Base-by-base conservation (phyloP, 2,888 invertebrate species). In the Aphrophora alni region DNA sequence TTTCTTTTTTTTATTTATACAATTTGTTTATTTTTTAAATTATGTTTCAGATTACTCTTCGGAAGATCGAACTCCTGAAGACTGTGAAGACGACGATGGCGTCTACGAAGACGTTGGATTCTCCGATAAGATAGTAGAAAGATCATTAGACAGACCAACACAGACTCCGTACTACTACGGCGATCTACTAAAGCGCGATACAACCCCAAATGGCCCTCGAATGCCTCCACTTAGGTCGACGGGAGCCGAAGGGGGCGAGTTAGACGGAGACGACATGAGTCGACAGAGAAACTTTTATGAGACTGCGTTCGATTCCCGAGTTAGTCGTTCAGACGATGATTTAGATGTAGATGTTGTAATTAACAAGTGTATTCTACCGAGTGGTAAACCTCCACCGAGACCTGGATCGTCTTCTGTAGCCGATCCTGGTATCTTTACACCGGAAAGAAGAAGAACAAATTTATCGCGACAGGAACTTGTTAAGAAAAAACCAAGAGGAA, bases 231-330 rank as follows among this genome's bases (percentile, higher is more conserved):
- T 10, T 14, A 44, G 44, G 17, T 44, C 44, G 44, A 44, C 44
- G 44, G 44, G 12, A 44, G 28, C 10, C n/a, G 72, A 3, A 21
- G 27, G 14, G 24, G 28, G 33, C 21, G 69, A 38, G 12, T 1
- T 28, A 33, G n/a, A n/a, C n/a, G n/a, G n/a, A n/a, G 75, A 75
- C 81, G 82, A 83, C 38, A 84, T 84, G 84, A 83, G 84, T 68
- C 83, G 84, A 77, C 74, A 69, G 70, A 80, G 84, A 71, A 81
- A 81, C 89, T 92, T 96, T 80, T 96, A 96, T 88, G 96, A 96
- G 89, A 96, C 96, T 80, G 96, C 96, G 81, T 96, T 96, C 88
- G 96, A 96, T 89, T 95, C 95, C 88, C 95, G 95, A 89, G 93
- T 95, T 86, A 93, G 93, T 87, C 93, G 94, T 84, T 95, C 95